These are phyloP conservation scores for Cerastoderma edule DNA, from an alignment of 2,888 invertebrate species.

Conservation along the genomic window DNA sequence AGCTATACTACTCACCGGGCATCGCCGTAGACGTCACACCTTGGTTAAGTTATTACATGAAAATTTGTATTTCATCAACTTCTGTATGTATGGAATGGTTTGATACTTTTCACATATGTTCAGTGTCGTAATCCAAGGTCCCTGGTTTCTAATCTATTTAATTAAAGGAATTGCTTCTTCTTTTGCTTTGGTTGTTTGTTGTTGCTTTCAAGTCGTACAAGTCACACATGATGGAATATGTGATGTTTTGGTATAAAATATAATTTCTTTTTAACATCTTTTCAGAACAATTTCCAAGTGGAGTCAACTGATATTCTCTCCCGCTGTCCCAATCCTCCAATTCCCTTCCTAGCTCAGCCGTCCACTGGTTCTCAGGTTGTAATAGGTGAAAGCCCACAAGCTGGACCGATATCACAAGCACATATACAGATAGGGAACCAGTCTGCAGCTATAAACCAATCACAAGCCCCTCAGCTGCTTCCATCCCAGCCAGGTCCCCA, in stretches of 20 bases:
- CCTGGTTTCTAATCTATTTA: no score
- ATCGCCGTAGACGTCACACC: background rate
- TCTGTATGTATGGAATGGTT: no score
- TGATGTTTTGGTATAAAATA: no score
- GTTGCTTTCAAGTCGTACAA: no score
- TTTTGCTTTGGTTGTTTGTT: no score
- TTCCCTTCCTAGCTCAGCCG: slow-evolving; percentile 72
- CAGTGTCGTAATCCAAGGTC: no score
- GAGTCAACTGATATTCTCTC: slow-evolving; percentile 74
- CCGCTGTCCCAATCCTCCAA: slow-evolving; percentile 78
- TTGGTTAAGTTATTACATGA: background rate
- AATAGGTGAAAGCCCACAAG: background rate
- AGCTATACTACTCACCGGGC: no score
- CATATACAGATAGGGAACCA: background rate
- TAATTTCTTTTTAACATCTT: background rate
- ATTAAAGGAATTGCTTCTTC: no score
- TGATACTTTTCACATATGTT: no score
- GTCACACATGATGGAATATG: no score
- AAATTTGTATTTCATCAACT: no score
- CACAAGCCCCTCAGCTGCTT: slow-evolving; percentile 3
- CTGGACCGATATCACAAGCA: background rate
- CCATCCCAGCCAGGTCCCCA: slow-evolving; percentile 11
- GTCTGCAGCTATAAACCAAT: background rate
- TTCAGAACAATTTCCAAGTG: slow-evolving; percentile 76
- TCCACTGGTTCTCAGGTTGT: slow-evolving; percentile 4